phyloP scores from a whole-genome alignment of 2,113 vertebrate species.

The Ascaphus truei region DNA sequence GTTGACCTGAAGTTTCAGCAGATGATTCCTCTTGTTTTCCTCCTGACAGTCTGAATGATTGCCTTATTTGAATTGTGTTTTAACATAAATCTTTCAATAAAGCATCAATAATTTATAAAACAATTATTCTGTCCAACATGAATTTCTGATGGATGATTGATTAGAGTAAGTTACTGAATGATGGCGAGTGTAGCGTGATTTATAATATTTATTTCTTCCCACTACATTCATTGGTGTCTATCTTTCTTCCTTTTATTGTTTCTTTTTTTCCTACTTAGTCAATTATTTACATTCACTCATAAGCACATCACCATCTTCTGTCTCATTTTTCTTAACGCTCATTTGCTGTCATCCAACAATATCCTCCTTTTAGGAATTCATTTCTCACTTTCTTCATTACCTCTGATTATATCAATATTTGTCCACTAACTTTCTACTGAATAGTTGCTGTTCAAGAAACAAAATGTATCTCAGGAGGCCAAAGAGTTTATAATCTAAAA shows the following conservation, averaged over 20 bases:
- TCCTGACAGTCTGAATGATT: slow-evolving; percentile 6
- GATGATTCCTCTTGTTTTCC: background rate
- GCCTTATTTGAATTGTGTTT: slow-evolving; percentile 30
- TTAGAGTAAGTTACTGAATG: slow-evolving; percentile 8
- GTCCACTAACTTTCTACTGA: too few relatives aligned
- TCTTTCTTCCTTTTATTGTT: slow-evolving; percentile 31
- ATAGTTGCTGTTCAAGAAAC: too few relatives aligned
- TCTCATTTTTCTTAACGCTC: background rate
- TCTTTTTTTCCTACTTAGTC: background rate
- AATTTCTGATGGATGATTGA: slow-evolving; percentile 37
- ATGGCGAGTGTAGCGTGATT: slow-evolving; percentile 22
- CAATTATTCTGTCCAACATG: slow-evolving; percentile 35
- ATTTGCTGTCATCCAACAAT: too few relatives aligned
- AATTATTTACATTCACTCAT: slow-evolving; percentile 26
- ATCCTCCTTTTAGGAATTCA: too few relatives aligned
- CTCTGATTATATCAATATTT: background rate
- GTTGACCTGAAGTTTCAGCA: background rate
- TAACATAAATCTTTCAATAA: slow-evolving; percentile 37
- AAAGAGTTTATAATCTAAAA: too few relatives aligned
- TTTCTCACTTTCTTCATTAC: background rate
- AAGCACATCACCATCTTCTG: background rate
- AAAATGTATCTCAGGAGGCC: too few relatives aligned
- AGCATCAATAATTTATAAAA: slow-evolving; percentile 40
- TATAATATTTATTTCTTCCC: slow-evolving; percentile 5
- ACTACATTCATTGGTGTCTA: background rate